Evolutionary conservation across 1,140 invertebrate genomes (phyloP).

Genomic region (Bombus affinis): DNA sequence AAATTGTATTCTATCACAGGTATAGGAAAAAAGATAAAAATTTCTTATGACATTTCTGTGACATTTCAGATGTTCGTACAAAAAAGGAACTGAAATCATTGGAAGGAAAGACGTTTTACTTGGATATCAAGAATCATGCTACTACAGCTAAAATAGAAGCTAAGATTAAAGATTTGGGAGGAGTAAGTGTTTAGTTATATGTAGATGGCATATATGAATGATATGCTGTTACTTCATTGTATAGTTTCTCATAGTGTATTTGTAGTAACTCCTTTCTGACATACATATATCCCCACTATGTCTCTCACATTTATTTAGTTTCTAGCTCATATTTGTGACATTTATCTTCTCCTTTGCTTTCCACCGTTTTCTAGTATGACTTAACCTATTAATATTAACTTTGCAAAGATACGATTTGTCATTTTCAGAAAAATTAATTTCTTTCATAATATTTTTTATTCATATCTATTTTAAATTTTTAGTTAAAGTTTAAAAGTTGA

Average conservation of each 20-base stretch:
- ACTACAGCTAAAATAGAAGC: conserved; percentile 84
- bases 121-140: conserved; percentile 87
- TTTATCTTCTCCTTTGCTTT: conserved; percentile 30
- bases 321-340: not conserved
- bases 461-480: not conserved
- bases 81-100: conserved; percentile 82
- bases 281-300: too few species aligned
- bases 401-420: not conserved
- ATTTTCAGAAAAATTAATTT: not conserved
- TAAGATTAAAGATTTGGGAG: conserved; percentile 86
- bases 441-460: not conserved
- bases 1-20: not conserved
- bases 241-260: conserved; percentile 32
- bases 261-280: not conserved
- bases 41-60: conserved; percentile 10
- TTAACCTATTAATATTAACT: conserved; percentile 48
- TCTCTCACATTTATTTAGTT: not conserved
- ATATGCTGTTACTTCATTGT: conserved; percentile 26
- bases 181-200: conserved; percentile 82
- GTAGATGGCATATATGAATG: not conserved
- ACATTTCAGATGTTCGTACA: conserved; percentile 71
- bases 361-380: conserved; percentile 53
- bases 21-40: too few species aligned
- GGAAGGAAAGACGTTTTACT: conserved; percentile 86
- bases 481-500: not conserved